Conservation (phyloP, 2,888 invertebrate genomes). For the Myopa tessellatipennis region DNA sequence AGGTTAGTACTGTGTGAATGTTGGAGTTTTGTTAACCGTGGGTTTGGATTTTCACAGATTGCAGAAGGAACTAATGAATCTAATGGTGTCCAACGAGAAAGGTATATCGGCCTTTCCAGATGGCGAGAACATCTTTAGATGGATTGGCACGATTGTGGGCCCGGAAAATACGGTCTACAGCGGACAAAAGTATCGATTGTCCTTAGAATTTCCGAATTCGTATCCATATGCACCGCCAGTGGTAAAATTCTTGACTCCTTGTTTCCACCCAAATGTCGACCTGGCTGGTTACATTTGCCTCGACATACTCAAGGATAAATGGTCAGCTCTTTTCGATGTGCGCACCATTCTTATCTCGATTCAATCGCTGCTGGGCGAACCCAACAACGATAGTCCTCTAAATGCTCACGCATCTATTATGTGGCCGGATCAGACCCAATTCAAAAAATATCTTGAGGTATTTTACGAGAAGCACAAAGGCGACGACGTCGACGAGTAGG, state of each 20-base stretch:
- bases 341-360: slow-evolving; percentile 93
- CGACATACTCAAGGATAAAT: slow-evolving; percentile 96
- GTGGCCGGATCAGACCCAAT: slow-evolving; percentile 87
- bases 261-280: slow-evolving; percentile 97
- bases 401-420: slow-evolving; percentile 91
- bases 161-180: slow-evolving; percentile 91
- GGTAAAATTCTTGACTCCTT: slow-evolving; percentile 90
- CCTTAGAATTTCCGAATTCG: slow-evolving; percentile 91
- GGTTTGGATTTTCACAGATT: slow-evolving; percentile 71
- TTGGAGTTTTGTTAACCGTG: background rate
- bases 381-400: slow-evolving; percentile 93
- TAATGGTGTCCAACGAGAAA: slow-evolving; percentile 90
- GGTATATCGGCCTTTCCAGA: slow-evolving; percentile 97
- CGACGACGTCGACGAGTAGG: slow-evolving; percentile 56
- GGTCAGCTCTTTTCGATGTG: slow-evolving; percentile 96
- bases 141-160: slow-evolving; percentile 94
- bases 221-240: slow-evolving; percentile 94
- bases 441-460: slow-evolving; percentile 83
- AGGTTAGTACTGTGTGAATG: slow-evolving; percentile 70
- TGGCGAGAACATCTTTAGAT: slow-evolving; percentile 94
- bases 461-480: slow-evolving; percentile 76
- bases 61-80: slow-evolving; percentile 88
- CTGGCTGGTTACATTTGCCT: slow-evolving; percentile 87
- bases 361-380: slow-evolving; percentile 92
- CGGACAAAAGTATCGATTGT: slow-evolving; percentile 88